Base-by-base conservation (phyloP, 2,113 vertebrate genomes). In the Tringa solitaria region DNA sequence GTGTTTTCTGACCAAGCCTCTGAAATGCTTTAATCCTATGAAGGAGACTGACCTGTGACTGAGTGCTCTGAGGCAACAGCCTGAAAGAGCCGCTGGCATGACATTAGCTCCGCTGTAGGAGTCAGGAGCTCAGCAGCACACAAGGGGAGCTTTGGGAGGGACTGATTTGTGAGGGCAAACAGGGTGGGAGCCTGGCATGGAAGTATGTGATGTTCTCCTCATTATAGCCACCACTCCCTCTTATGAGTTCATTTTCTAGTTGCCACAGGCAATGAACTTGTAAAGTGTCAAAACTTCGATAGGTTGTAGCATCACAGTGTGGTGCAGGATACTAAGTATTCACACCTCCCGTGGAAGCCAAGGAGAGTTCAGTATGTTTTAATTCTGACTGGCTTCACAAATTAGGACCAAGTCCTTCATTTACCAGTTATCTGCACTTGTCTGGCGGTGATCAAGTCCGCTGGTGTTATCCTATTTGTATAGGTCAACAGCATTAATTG, bases 401-500 rank as follows among this genome's bases (percentile, higher is more conserved):
- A 94, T 92, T 51, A 87, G 80, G 35, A 89, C 35, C 24, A 24
- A 87, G 69, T 79, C 63, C 77, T 89, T 94, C 59, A 91, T 89
- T 92, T 95, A 79, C 41, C 59, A 67, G 72, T 93, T 91, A 72
- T 46, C 92, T 86, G 68, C 67, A 45, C 84, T 87, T 89, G 65
- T 87, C 84, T 89, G 63, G 14, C 0, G 1, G 43, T 56, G 73
- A 88, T 95, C 90, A 80, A 76, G n/a, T 30, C 64, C 6, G 14
- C 73, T 60, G 77, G 67, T 93, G 86, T 93, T 93, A 94, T 59
- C 79, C 89, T 90, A 37, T 93, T 94, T 70, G 65, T 56, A 37
- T 15, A 93, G 89, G 93, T 96, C 96, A 97, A 48, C 70, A 84
- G 56, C 81, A 92, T 77, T 92, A 94, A 95, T 93, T 95, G 92